A percentile compares a stretch with the other conserved stretches of the same genome.
Evolutionary conservation across 2,797 vertebrate species (phyloP).

Genomic region (Danio jaintianensis): DNA sequence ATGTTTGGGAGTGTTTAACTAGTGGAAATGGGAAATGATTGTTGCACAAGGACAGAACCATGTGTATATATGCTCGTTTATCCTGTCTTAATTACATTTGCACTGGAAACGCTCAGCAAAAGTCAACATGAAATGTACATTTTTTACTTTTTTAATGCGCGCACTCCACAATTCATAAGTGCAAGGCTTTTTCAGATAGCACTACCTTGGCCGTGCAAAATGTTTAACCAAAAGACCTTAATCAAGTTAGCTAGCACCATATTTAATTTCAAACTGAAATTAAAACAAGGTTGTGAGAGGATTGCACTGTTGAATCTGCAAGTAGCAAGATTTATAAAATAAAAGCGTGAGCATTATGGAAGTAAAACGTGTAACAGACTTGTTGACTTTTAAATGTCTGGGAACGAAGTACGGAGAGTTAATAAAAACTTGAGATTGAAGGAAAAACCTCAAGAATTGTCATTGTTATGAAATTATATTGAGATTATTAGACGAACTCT

Average conservation of each 20-base stretch:
- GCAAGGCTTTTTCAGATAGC: neutral
- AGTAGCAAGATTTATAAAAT: neutral
- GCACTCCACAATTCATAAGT: neutral
- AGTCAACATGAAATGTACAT: slow-evolving; percentile 16
- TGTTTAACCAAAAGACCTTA: too few species aligned
- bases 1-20: slow-evolving; percentile 8
- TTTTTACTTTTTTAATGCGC: neutral
- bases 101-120: slow-evolving; percentile 35
- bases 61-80: slow-evolving; percentile 15
- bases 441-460: neutral
- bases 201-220: neutral
- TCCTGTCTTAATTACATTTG: slow-evolving; percentile 42
- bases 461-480: neutral
- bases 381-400: slow-evolving; percentile 26
- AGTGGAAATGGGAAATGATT: slow-evolving; percentile 18
- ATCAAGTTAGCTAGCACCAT: too few species aligned
- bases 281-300: too few species aligned
- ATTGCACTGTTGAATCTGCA: too few species aligned
- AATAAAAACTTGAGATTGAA: neutral
- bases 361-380: neutral
- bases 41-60: slow-evolving; percentile 36
- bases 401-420: neutral
- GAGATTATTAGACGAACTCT: slow-evolving; percentile 5
- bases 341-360: neutral
- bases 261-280: too few species aligned